A percentile compares a stretch with the other conserved stretches of the same genome.
Evolutionary conservation across 1,140 invertebrate genomes (phyloP).

Genomic region (Lasioglossum baleicum): DNA sequence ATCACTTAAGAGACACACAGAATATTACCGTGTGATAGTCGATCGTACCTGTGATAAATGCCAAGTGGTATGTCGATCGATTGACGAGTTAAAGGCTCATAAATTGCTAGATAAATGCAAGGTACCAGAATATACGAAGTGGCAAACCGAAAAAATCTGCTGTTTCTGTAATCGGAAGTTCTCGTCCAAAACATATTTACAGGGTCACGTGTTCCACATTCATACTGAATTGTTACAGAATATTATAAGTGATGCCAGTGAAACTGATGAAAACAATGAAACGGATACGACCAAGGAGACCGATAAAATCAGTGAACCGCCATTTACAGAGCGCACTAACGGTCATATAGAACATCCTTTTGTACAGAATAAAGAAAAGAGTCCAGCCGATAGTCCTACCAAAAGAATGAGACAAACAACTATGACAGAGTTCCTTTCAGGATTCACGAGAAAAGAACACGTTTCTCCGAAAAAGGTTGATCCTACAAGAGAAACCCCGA

Average conservation of each 20-base stretch:
- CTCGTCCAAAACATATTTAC: neutral
- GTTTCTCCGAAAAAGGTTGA: neutral
- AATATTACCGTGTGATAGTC: fast-evolving
- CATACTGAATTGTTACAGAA: slow-evolving; percentile 11
- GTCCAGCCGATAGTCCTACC: too few relatives aligned
- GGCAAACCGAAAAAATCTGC: neutral
- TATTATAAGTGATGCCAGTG: fast-evolving
- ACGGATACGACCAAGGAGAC: too few relatives aligned
- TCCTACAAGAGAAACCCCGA: too few relatives aligned
- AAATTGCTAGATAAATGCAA: neutral
- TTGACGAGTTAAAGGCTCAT: neutral
- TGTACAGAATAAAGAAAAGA: neutral
- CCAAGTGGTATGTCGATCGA: neutral
- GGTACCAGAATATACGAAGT: too few relatives aligned
- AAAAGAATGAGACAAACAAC: slow-evolving; percentile 42
- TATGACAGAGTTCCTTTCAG: slow-evolving; percentile 31
- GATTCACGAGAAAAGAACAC: neutral
- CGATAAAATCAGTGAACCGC: neutral
- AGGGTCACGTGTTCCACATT: slow-evolving; percentile 34
- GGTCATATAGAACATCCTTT: neutral
- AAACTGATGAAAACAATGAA: too few relatives aligned
- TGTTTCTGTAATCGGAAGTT: neutral
- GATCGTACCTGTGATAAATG: neutral
- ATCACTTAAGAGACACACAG: neutral
- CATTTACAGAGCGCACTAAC: neutral